A percentile compares a stretch with the other conserved stretches of the same genome.
phyloP scores from a whole-genome alignment of 2,113 vertebrate species.

The Oenanthe melanoleuca region DNA sequence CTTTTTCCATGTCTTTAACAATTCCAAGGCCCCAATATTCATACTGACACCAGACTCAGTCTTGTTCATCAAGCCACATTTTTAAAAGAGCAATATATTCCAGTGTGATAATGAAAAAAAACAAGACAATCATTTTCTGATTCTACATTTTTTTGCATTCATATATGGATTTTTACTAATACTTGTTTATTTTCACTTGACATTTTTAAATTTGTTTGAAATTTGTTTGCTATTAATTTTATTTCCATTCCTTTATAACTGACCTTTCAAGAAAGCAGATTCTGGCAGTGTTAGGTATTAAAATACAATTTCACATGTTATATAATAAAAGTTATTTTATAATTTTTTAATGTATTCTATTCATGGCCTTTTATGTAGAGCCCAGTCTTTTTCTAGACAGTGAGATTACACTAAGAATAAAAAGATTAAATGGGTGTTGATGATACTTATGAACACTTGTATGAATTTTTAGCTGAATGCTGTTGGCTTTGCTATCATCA shows the following conservation, averaged over 20 bases:
- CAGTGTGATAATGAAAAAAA: constrained; percentile 31
- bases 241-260: not conserved
- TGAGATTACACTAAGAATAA: not conserved
- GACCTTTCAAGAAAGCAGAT: not conserved
- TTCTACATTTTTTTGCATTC: constrained; percentile 9
- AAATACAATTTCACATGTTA: not conserved
- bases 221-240: not conserved
- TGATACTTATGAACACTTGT: not conserved
- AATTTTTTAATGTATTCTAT: not conserved
- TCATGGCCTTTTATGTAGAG: not conserved
- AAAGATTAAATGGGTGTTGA: not conserved
- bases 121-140: not conserved
- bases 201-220: not conserved
- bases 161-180: not conserved
- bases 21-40: constrained; percentile 14
- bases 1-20: not conserved
- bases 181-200: not conserved
- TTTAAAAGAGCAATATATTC: constrained; percentile 58
- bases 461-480: not conserved
- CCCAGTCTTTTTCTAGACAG: not conserved
- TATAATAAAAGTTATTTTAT: not conserved
- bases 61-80: constrained; percentile 7
- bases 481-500: not conserved
- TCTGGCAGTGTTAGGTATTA: not conserved
- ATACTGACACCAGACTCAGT: constrained; percentile 29